Evolutionary conservation across 1,140 invertebrate species (phyloP), one percentile per base, ranked within the genome.

Genomic region (Cataglyphis hispanica): DNA sequence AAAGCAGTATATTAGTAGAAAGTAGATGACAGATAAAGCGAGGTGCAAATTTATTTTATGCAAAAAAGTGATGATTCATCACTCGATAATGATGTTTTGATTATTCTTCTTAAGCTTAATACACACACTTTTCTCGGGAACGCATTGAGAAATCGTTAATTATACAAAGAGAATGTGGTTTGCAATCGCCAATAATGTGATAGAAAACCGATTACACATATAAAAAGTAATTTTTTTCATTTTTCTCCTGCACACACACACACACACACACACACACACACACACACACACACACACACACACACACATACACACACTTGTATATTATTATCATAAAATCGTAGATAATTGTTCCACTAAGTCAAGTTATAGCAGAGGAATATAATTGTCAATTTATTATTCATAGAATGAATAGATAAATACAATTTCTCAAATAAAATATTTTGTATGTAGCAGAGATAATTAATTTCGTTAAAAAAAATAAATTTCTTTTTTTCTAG

Each of bases 121-220:
- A 64, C 43, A 11, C 5, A 46, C 11, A 31, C 43, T 80, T 81
- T 70, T 81, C 50, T 43, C n/a, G 43, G 22, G 31, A 56, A 37
- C 16, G 25, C 53, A n/a, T 81, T 72, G 67, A 60, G 78, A 83
- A 81, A 83, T 37, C 16, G n/a, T 83, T 46, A 74, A 83, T 72
- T 70, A 13, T 37, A 10, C n/a, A 60, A 83, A 83, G 58, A 46
- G 27, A 1, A 25, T 43, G 34, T 43, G 34, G 22, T 46, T 27
- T 25, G 40, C 19, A 74, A 58, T 58, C 4, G n/a, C 5, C 22
- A 37, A 13, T 80, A 70, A 27, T n/a, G 13, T 69, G 27, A 56
- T 11, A 34, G 11, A 13, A 22, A 58, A 69, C 31, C n/a, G 5
- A 56, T 34, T 37, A 10, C 46, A 27, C 13, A 27, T 1, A 25